These are phyloP conservation scores for Kradibia gibbosae DNA, from an alignment of 1,140 invertebrate species.

Conservation along the genomic window DNA sequence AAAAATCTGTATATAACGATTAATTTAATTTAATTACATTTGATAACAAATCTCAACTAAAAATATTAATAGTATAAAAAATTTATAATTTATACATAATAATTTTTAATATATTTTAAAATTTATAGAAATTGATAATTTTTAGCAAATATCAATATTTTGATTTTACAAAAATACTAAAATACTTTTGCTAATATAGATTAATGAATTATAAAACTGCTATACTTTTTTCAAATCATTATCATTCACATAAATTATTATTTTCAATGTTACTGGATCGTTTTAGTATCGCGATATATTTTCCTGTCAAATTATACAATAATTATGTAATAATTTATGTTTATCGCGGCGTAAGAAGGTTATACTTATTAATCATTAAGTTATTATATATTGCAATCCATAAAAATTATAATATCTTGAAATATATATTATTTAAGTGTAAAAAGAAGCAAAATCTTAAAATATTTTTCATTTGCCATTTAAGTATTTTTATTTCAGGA, in stretches of 20 bases:
- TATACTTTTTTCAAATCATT: too few species aligned
- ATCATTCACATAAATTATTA: not conserved
- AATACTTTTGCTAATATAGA: too few species aligned
- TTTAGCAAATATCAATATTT: too few species aligned
- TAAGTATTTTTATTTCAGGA: not conserved
- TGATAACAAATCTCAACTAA: too few species aligned
- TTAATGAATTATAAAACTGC: too few species aligned
- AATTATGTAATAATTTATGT: slow-evolving; percentile 3
- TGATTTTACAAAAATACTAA: too few species aligned
- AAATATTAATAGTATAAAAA: too few species aligned
- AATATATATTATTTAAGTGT: not conserved
- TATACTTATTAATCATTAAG: not conserved
- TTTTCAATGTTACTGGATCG: not conserved
- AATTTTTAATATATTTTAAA: too few species aligned
- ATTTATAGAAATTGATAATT: too few species aligned
- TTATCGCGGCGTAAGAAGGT: not conserved
- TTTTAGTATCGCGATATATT: not conserved
- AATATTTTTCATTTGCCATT: not conserved
- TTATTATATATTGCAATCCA: not conserved
- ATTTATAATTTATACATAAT: too few species aligned
- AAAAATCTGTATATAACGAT: too few species aligned
- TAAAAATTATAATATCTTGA: not conserved
- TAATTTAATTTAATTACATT: too few species aligned
- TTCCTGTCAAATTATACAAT: not conserved
- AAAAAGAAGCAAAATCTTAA: not conserved